phyloP scores from a whole-genome alignment of 2,888 invertebrate species.

The Cantharis lateralis region DNA sequence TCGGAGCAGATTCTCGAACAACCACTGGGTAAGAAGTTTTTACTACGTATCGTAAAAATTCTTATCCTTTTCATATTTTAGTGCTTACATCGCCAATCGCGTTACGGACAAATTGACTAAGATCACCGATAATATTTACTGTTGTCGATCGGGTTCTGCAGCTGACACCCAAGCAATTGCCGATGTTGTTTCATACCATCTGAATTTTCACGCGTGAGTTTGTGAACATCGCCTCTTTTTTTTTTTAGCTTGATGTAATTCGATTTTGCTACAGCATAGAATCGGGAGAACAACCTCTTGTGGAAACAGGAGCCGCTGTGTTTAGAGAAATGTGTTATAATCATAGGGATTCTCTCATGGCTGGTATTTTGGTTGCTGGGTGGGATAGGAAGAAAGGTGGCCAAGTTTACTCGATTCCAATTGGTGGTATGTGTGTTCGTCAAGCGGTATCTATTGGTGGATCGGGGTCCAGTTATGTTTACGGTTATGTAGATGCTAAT shows the following conservation, averaged over 20 bases:
- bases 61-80: slow-evolving; percentile 45
- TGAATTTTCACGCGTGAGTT: slow-evolving; percentile 81
- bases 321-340: slow-evolving; percentile 96
- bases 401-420: slow-evolving; percentile 73
- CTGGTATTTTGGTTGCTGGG: slow-evolving; percentile 96
- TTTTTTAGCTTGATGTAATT: not conserved
- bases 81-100: slow-evolving; percentile 91
- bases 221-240: not conserved
- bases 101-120: slow-evolving; percentile 95
- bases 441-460: slow-evolving; percentile 90
- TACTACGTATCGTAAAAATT: not conserved
- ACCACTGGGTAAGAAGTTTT: slow-evolving; percentile 75
- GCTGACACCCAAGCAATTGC: slow-evolving; percentile 99
- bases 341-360: slow-evolving; percentile 90
- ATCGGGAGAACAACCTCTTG: slow-evolving; percentile 81
- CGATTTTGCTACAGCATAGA: slow-evolving; percentile 64
- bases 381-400: slow-evolving; percentile 93
- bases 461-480: slow-evolving; percentile 93
- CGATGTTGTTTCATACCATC: slow-evolving; percentile 91
- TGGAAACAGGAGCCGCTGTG: slow-evolving; percentile 88
- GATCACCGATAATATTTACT: slow-evolving; percentile 93
- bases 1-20: slow-evolving; percentile 97
- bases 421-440: slow-evolving; percentile 85
- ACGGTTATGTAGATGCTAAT: slow-evolving; percentile 93
- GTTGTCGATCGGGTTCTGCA: slow-evolving; percentile 95